phyloP scores from a whole-genome alignment of 2,888 invertebrate species.

The Melitaea athalia region DNA sequence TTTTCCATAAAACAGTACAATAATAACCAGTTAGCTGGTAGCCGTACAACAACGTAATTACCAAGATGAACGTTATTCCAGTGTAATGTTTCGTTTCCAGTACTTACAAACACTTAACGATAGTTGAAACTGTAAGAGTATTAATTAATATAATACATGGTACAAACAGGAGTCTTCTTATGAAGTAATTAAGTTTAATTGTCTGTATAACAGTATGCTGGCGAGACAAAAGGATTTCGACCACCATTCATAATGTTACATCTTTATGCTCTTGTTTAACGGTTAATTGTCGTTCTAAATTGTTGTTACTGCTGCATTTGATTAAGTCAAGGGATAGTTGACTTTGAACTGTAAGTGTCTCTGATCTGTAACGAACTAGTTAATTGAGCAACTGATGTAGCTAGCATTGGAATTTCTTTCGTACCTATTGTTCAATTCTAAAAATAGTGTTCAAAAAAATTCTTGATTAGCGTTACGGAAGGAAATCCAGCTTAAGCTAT shows the following conservation, averaged over 20 bases:
- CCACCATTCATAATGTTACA: constrained; percentile 36
- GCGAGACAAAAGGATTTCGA: constrained; percentile 55
- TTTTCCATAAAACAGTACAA: not conserved
- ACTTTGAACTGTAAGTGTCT: not conserved
- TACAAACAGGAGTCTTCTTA: constrained; percentile 33
- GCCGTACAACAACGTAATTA: not conserved
- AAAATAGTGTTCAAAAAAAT: no score
- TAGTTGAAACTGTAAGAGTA: constrained; percentile 2
- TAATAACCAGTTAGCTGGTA: not conserved
- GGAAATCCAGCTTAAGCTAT: no score
- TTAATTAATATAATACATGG: constrained; percentile 10
- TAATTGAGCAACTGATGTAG: no score
- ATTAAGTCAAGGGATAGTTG: not conserved
- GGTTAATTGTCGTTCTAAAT: constrained; percentile 11
- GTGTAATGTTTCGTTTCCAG: not conserved
- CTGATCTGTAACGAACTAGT: no score
- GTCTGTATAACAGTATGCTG: constrained; percentile 56
- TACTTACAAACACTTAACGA: constrained; percentile 5
- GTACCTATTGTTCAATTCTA: no score
- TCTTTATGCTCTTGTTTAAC: constrained; percentile 25
- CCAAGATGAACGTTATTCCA: not conserved
- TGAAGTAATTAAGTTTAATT: constrained; percentile 55
- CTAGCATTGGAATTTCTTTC: no score
- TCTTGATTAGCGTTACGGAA: no score
- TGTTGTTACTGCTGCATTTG: not conserved